These are phyloP conservation scores for Ellobius talpinus DNA, from an alignment of 2,113 vertebrate species.

Conservation along the genomic window DNA sequence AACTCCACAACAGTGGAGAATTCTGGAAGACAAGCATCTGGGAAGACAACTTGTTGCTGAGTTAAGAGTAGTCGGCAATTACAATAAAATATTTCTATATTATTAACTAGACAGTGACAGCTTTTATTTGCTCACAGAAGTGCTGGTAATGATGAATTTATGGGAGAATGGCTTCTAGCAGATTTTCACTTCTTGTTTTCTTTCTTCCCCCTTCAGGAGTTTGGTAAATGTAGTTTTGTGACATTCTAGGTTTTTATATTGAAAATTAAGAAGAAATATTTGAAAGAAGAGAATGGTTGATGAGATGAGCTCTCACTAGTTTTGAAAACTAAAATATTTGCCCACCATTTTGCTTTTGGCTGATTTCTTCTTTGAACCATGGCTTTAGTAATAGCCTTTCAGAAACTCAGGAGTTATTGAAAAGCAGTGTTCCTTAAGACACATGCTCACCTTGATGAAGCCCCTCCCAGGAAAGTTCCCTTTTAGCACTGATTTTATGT, in stretches of 20 bases:
- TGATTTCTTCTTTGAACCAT: constrained; percentile 46
- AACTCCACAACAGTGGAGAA: not conserved
- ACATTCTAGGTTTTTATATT: constrained; percentile 3
- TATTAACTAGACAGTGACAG: not conserved
- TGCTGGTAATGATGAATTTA: constrained; percentile 43
- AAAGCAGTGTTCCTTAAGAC: constrained; percentile 84
- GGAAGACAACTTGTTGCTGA: constrained; percentile 34
- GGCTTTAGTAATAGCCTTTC: constrained; percentile 18
- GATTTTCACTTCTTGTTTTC: constrained; percentile 13
- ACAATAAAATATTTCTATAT: not conserved
- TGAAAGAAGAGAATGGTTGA: constrained; percentile 30
- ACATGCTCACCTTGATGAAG: constrained; percentile 79
- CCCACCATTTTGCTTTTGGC: not conserved
- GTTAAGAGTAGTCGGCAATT: not conserved
- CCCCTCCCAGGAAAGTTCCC: constrained; percentile 76
- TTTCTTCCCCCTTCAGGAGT: not conserved
- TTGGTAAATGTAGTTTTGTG: constrained; percentile 1
- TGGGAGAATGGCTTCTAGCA: not conserved
- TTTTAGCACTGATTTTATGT: constrained; percentile 87
- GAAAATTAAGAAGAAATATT: constrained; percentile 18
- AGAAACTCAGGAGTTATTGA: constrained; percentile 80
- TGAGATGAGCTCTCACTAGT: not conserved
- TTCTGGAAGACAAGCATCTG: not conserved
- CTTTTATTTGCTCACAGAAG: not conserved
- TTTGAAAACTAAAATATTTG: not conserved